Evolutionary conservation across 2,113 vertebrate genomes (phyloP).

Genomic region (Ictidomys tridecemlineatus): DNA sequence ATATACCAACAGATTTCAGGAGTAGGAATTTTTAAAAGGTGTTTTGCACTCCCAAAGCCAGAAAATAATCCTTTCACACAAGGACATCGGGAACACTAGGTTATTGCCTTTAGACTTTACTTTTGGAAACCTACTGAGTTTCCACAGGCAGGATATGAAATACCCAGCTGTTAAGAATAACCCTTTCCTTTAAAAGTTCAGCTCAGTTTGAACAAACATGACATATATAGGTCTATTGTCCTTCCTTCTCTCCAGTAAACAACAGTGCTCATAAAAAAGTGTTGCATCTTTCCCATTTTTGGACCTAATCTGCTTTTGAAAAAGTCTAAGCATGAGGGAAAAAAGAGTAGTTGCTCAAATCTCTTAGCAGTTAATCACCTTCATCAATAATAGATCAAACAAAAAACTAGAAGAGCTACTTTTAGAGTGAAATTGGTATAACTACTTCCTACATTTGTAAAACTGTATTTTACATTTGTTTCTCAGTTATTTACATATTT

Average conservation of each 20-base stretch:
- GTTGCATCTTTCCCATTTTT: background rate
- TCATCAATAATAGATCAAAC: conserved; percentile 16
- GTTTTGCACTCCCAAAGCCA: conserved; percentile 57
- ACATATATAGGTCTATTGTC: background rate
- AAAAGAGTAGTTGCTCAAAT: background rate
- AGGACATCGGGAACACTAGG: background rate
- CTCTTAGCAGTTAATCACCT: background rate
- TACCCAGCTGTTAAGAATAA: conserved; percentile 58
- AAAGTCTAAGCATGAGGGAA: background rate
- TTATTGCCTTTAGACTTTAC: background rate
- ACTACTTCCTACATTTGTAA: background rate
- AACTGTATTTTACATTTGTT: background rate
- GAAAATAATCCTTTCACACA: conserved; percentile 69
- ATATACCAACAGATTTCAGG: conserved; percentile 57
- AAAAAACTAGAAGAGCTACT: background rate
- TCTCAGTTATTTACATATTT: background rate
- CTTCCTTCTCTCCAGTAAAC: background rate
- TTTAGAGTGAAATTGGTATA: background rate
- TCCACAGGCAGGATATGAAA: conserved; percentile 43
- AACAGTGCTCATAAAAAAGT: background rate
- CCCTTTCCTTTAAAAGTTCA: background rate
- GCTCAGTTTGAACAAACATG: conserved; percentile 27
- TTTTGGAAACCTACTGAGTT: conserved; percentile 54
- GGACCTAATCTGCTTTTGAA: background rate
- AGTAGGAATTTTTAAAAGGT: conserved; percentile 63